Conservation (phyloP, 92 coral and sea anemone species). For the Porites divaricata region DNA sequence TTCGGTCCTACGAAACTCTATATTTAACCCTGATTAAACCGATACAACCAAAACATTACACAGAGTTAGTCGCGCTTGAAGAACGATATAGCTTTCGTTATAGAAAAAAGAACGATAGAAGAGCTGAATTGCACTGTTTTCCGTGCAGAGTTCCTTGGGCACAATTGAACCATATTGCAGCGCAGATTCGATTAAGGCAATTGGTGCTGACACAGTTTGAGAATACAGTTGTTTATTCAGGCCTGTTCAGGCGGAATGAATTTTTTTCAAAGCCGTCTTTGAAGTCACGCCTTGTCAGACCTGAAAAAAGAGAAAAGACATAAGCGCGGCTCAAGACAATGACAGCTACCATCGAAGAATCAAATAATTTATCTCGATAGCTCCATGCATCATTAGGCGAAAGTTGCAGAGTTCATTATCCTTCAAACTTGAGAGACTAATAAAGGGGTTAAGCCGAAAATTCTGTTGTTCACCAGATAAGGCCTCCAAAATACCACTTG, state of each 20-base stretch:
- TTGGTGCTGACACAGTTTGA: constrained; percentile 25
- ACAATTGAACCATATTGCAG: background rate
- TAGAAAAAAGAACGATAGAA: background rate
- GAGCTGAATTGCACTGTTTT: constrained; percentile 16
- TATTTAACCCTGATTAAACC: constrained; percentile 30
- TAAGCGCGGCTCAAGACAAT: constrained; percentile 3
- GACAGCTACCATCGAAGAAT: constrained; percentile 4
- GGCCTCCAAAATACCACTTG: background rate
- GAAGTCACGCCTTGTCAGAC: constrained; percentile 52
- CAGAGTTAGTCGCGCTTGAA: background rate
- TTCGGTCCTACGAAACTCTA: background rate
- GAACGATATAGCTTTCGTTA: background rate
- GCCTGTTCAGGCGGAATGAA: constrained; percentile 54
- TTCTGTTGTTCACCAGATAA: background rate
- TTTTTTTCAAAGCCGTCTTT: constrained; percentile 42
- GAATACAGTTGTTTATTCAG: constrained; percentile 51
- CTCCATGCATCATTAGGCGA: constrained; percentile 20
- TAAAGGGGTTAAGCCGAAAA: background rate
- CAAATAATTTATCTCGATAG: constrained; percentile 23
- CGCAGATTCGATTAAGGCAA: constrained; percentile 28
- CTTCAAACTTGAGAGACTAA: background rate
- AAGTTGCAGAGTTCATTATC: constrained; percentile 34
- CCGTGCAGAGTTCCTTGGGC: constrained; percentile 12
- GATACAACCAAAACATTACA: constrained; percentile 27
- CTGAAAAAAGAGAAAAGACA: constrained; percentile 20